Conservation (phyloP, 2,797 vertebrate genomes). For the Onychomys leucogaster region DNA sequence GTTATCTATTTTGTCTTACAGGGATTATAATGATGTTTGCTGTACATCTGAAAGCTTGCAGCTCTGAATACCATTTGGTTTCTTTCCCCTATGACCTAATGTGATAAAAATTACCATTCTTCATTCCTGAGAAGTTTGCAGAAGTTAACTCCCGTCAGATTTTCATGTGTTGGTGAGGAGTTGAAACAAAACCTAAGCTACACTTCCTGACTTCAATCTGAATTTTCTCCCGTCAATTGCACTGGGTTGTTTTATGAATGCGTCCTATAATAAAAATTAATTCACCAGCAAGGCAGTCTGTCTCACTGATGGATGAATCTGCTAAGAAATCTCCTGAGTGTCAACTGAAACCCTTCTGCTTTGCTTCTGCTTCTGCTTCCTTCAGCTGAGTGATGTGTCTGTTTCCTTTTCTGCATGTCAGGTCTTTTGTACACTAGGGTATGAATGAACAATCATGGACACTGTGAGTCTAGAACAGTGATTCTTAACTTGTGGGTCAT, state of each 20-base stretch:
- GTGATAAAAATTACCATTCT: conserved; percentile 18
- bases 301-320: background rate
- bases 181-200: background rate
- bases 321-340: background rate
- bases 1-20: conserved; percentile 13
- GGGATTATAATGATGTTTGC: background rate
- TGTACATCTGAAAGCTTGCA: background rate
- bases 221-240: background rate
- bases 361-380: background rate
- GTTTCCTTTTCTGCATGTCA: background rate
- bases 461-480: background rate
- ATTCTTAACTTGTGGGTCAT: background rate
- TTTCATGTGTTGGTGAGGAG: background rate
- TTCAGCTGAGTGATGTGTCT: background rate
- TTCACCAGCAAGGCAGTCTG: background rate
- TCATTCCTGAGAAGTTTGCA: conserved; percentile 49
- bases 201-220: background rate
- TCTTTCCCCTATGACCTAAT: background rate
- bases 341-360: background rate
- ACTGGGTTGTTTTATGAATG: background rate
- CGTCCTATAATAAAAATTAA: background rate
- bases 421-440: background rate
- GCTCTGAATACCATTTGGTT: conserved; percentile 13
- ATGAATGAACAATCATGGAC: background rate
- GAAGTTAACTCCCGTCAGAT: background rate